Percentiles rank a stretch among this genome's conserved stretches.
phyloP scores from a whole-genome alignment of 2,797 vertebrate genomes.

The Anabas testudineus region DNA sequence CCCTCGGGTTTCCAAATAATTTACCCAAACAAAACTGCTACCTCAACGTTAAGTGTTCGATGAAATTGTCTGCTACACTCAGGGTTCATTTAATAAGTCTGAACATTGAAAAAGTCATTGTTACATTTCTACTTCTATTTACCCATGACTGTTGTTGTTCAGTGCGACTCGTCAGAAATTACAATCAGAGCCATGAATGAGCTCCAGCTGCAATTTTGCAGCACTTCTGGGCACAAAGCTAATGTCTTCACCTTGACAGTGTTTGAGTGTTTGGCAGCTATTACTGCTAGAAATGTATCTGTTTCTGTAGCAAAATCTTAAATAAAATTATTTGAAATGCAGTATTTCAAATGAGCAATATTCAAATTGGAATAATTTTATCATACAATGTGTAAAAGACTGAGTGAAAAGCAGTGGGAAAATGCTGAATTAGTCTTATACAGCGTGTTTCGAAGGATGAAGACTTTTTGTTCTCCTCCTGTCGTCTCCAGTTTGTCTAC shows the following conservation, averaged over 20 bases:
- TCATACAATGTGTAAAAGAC: slow-evolving; percentile 14
- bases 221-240: slow-evolving; percentile 24
- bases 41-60: slow-evolving; percentile 29
- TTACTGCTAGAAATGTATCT: slow-evolving; percentile 1
- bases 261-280: background rate
- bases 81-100: slow-evolving; percentile 31
- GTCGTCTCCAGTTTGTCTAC: slow-evolving; percentile 36
- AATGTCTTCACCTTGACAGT: slow-evolving; percentile 12
- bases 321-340: slow-evolving; percentile 17
- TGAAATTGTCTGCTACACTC: slow-evolving; percentile 11
- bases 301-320: background rate
- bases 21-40: slow-evolving; percentile 40
- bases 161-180: slow-evolving; percentile 44
- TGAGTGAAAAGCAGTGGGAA: background rate
- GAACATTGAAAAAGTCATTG: slow-evolving; percentile 20
- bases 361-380: slow-evolving; percentile 27
- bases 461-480: background rate
- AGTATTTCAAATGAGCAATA: slow-evolving; percentile 13
- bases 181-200: slow-evolving; percentile 10
- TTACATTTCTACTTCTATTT: slow-evolving; percentile 23
- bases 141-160: slow-evolving; percentile 12
- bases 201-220: slow-evolving; percentile 47
- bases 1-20: slow-evolving; percentile 50
- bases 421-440: too few species aligned
- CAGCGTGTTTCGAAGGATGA: background rate